phyloP scores from a whole-genome alignment of 2,113 vertebrate genomes.

The Pedionomus torquatus region DNA sequence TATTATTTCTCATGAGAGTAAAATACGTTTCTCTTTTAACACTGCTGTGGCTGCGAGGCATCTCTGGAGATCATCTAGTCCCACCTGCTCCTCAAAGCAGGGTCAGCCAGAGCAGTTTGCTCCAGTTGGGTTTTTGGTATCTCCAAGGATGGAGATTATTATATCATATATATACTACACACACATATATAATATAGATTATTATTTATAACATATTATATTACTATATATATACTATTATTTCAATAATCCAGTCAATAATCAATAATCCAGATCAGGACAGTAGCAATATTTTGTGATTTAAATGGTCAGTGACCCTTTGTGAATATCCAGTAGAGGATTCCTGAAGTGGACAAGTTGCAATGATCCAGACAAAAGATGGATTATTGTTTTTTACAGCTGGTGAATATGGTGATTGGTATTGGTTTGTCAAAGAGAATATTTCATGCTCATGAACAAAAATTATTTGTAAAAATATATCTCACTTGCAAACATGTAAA shows the following conservation, averaged over 20 bases:
- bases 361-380: neutral
- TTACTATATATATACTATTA: too few relatives aligned
- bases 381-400: neutral
- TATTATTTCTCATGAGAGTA: neutral
- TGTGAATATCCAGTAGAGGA: neutral
- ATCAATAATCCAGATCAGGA: too few relatives aligned
- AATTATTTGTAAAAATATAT: neutral
- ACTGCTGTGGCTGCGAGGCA: neutral
- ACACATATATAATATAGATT: too few relatives aligned
- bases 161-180: too few relatives aligned
- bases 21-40: neutral
- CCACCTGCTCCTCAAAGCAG: fast-evolving
- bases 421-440: neutral
- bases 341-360: neutral
- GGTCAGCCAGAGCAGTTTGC: neutral
- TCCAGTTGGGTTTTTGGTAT: neutral
- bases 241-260: neutral
- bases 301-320: neutral
- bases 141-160: neutral
- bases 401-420: neutral
- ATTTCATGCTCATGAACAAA: neutral
- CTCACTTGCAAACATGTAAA: neutral
- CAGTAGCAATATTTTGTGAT: neutral
- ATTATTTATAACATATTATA: too few relatives aligned
- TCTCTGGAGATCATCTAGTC: neutral